Percentiles rank a stretch among this genome's conserved stretches.
These are phyloP conservation scores for Limnephilus rhombicus DNA, from an alignment of 2,888 invertebrate genomes.

Conservation along the genomic window DNA sequence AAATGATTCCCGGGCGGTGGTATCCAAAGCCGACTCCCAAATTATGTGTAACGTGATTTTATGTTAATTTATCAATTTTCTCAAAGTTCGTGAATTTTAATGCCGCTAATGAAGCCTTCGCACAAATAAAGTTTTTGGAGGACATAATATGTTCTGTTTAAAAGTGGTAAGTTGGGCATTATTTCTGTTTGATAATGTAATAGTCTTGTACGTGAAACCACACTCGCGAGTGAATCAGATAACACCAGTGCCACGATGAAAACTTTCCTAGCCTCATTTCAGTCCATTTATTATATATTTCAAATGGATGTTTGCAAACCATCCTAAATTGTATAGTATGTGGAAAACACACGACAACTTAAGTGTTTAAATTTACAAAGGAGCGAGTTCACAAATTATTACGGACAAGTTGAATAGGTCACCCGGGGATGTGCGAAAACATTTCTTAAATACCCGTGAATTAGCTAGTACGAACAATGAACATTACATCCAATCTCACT, in stretches of 20 bases:
- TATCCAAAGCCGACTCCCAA: not conserved
- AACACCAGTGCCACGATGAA: not conserved
- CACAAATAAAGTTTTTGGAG: not conserved
- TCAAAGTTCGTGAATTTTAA: not conserved
- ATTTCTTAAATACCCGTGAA: not conserved
- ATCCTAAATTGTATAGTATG: not conserved
- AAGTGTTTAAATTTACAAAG: not conserved
- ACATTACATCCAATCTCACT: no score
- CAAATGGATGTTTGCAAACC: constrained; percentile 1
- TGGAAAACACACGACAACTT: not conserved
- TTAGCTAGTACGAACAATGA: no score
- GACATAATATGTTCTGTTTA: not conserved
- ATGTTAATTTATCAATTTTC: no score
- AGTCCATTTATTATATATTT: not conserved
- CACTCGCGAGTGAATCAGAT: constrained; percentile 1
- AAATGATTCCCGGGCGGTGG: no score
- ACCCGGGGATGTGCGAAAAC: not conserved
- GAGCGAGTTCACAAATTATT: not conserved
- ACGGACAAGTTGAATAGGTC: not conserved
- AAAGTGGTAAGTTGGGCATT: not conserved
- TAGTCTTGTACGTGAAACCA: constrained; percentile 20
- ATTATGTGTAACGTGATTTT: not conserved
- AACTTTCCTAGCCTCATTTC: not conserved
- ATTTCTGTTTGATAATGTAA: constrained; percentile 32
- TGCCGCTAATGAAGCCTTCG: not conserved